Conservation (phyloP, 2,113 vertebrate genomes). For the Gadus macrocephalus region DNA sequence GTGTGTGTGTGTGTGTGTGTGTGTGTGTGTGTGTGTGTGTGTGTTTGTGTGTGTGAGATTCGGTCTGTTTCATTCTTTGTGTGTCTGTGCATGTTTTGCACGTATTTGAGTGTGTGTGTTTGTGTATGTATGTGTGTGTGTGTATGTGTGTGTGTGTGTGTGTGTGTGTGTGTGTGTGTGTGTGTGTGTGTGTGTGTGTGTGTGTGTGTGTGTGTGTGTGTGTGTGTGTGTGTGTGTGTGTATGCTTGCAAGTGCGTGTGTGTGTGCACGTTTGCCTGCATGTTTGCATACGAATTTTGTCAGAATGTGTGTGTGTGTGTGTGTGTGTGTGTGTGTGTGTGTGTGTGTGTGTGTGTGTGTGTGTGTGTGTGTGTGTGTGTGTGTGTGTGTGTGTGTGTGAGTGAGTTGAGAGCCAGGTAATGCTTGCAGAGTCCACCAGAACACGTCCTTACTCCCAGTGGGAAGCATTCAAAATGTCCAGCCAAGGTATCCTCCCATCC, state of each 20-base stretch:
- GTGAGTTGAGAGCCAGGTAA: no score
- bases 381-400: no score
- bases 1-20: background rate
- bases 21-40: background rate
- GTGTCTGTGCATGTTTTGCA: background rate
- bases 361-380: background rate
- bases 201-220: slow-evolving; percentile 15
- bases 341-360: background rate
- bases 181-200: slow-evolving; percentile 5
- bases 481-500: no score
- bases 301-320: background rate
- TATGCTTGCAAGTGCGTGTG: background rate
- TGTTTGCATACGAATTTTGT: background rate
- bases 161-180: slow-evolving; percentile 11
- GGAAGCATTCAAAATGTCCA: no score
- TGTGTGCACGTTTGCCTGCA: background rate
- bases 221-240: slow-evolving; percentile 15
- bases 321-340: background rate
- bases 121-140: slow-evolving; percentile 10
- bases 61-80: background rate
- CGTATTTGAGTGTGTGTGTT: slow-evolving; percentile 3
- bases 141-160: slow-evolving; percentile 10
- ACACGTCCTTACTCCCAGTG: no score
- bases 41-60: background rate
- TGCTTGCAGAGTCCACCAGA: no score